phyloP scores from a whole-genome alignment of 2,797 vertebrate species.

The Takifugu rubripes region DNA sequence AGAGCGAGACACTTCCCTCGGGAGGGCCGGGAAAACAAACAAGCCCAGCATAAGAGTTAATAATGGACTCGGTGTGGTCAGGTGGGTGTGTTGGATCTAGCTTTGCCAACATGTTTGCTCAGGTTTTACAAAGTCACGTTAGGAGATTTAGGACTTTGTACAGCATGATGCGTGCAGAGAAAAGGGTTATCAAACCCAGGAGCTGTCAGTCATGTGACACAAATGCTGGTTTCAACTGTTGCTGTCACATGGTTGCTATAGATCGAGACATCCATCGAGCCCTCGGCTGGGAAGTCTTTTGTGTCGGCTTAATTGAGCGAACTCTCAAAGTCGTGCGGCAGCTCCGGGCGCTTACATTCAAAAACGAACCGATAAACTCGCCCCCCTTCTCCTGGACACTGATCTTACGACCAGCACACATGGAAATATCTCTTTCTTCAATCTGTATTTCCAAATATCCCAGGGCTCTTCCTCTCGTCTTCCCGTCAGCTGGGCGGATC shows the following conservation, averaged over 20 bases:
- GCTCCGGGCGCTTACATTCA: constrained; percentile 21
- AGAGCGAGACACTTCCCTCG: not conserved
- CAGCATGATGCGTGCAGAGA: too few relatives aligned
- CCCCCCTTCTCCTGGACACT: constrained; percentile 5
- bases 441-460: constrained; percentile 40
- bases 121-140: too few relatives aligned
- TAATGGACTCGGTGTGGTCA: not conserved
- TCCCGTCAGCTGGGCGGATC: too few relatives aligned
- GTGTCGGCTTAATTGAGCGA: not conserved
- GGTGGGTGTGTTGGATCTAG: not conserved
- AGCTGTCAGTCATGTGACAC: too few relatives aligned
- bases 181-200: too few relatives aligned
- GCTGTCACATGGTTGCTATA: too few relatives aligned
- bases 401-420: constrained; percentile 28
- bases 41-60: not conserved
- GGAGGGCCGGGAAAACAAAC: not conserved
- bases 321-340: constrained; percentile 3
- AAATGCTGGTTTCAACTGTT: too few relatives aligned
- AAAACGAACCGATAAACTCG: constrained; percentile 29
- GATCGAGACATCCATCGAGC: not conserved
- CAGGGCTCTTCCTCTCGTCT: constrained; percentile 13
- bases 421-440: constrained; percentile 29
- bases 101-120: too few relatives aligned
- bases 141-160: too few relatives aligned
- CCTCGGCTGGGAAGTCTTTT: constrained; percentile 1